Evolutionary conservation across 2,888 invertebrate genomes (phyloP), one percentile per base, ranked within the genome.

Genomic region (Melipona bicolor): DNA sequence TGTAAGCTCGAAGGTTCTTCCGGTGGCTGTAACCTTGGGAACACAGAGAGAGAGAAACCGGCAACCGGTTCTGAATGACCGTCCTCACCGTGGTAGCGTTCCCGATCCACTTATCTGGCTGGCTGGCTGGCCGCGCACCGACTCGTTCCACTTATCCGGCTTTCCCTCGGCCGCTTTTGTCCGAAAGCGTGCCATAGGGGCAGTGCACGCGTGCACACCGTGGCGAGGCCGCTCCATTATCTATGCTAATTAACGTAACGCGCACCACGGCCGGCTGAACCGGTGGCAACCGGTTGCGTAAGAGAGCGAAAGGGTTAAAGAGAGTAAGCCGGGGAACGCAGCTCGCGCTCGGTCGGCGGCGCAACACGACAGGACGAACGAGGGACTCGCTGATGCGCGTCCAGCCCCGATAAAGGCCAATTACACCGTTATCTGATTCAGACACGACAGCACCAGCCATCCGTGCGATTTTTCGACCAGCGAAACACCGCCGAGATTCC

Each of bases 171-270:
- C 64, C 69, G 84, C 61, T 83, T 69, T 82, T 82, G 74, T 80
- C 75, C 77, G 74, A 86, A 88, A 89, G 88, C 90, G 83, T 90
- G 91, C 90, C 91, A n/a, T 62, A 43, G 15, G 68, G 59, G 87
- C 83, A 81, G 81, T 89, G 81, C 89, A 90, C 91, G 72, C 74
- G 73, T 69, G 75, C 72, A 70, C 59, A 9, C 36, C 36, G 54
- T 50, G 50, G 43, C 65, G 3, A 68, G 52, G 54, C 77, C 72
- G 80, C 84, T 83, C 81, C 86, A 92, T 93, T 94, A 94, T 94
- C 94, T 92, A 91, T 90, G 91, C 91, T 93, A 92, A 93, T 93
- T 92, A 92, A 89, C 90, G 91, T 88, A 89, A 89, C 88, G 84
- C 83, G 84, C 80, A 83, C 68, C 83, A 43, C 43, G 43, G 11